phyloP scores from a whole-genome alignment of 2,888 invertebrate species.

The Eupithecia centaureata region DNA sequence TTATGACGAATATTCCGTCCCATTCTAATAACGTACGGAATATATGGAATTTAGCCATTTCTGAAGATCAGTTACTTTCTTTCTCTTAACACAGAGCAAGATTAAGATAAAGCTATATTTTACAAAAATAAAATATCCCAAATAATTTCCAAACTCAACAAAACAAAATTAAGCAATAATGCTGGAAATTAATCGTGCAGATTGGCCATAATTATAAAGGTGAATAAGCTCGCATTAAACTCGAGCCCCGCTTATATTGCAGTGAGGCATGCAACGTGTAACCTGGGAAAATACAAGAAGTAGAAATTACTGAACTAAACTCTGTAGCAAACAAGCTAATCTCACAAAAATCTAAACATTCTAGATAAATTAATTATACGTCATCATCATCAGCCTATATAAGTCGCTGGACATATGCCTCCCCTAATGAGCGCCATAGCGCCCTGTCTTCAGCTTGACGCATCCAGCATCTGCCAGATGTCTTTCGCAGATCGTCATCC shows the following conservation, averaged over 20 bases:
- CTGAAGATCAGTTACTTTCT: background rate
- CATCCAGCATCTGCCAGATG: too few species aligned
- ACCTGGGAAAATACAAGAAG: conserved; percentile 31
- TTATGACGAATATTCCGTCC: background rate
- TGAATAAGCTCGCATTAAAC: conserved; percentile 40
- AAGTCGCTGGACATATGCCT: too few species aligned
- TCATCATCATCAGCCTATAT: too few species aligned
- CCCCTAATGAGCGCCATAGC: too few species aligned
- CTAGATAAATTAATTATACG: too few species aligned
- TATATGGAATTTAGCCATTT: background rate
- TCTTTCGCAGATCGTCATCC: too few species aligned
- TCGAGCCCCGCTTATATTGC: conserved; percentile 54
- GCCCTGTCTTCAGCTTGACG: too few species aligned
- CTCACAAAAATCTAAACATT: too few species aligned
- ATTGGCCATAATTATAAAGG: conserved; percentile 42
- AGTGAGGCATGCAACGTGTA: conserved; percentile 51
- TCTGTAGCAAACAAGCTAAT: too few species aligned
- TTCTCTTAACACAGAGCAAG: background rate
- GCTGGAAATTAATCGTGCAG: conserved; percentile 34
- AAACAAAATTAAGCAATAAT: conserved; percentile 38
- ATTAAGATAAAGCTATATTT: background rate
- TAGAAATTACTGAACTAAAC: background rate
- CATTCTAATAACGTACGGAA: background rate
- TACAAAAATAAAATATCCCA: background rate
- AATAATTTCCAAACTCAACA: background rate